phyloP scores from a whole-genome alignment of 2,888 invertebrate genomes.

The Opisthograptis luteolata region DNA sequence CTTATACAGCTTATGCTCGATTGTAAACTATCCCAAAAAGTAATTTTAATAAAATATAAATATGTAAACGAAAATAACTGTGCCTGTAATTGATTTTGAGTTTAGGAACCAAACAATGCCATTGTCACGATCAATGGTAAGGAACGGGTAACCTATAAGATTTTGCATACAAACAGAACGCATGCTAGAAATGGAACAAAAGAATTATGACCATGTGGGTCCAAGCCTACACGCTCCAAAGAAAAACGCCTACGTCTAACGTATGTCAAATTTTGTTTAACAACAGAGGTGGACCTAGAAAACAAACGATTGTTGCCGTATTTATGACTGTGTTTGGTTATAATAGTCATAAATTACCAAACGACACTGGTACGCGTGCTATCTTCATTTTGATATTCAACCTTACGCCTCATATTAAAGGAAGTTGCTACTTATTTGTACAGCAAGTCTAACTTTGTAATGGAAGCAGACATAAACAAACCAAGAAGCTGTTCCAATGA shows the following conservation, averaged over 20 bases:
- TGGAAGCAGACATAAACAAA: neutral
- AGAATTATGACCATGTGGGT: conserved; percentile 64
- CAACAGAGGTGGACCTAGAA: conserved; percentile 61
- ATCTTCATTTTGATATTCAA: neutral
- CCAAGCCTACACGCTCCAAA: conserved; percentile 56
- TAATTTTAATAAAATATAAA: conserved; percentile 14
- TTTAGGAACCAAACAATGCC: conserved; percentile 47
- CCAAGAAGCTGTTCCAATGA: neutral
- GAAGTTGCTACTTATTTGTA: neutral
- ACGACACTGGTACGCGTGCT: neutral
- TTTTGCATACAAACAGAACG: conserved; percentile 66
- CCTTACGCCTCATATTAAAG: conserved; percentile 1
- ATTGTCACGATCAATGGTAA: conserved; percentile 45
- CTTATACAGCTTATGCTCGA: conserved; percentile 51
- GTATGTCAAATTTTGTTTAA: conserved; percentile 68
- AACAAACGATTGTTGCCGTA: conserved; percentile 61
- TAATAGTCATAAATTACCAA: conserved; percentile 62
- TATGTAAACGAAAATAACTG: conserved; percentile 20
- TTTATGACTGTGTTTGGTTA: conserved; percentile 52
- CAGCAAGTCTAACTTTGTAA: neutral
- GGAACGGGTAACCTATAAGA: conserved; percentile 50
- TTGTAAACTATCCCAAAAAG: conserved; percentile 23
- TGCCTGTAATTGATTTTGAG: conserved; percentile 38
- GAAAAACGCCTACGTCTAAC: conserved; percentile 60
- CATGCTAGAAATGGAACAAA: conserved; percentile 65